phyloP scores from a whole-genome alignment of 1,140 invertebrate species.

The Eufriesea mexicana region DNA sequence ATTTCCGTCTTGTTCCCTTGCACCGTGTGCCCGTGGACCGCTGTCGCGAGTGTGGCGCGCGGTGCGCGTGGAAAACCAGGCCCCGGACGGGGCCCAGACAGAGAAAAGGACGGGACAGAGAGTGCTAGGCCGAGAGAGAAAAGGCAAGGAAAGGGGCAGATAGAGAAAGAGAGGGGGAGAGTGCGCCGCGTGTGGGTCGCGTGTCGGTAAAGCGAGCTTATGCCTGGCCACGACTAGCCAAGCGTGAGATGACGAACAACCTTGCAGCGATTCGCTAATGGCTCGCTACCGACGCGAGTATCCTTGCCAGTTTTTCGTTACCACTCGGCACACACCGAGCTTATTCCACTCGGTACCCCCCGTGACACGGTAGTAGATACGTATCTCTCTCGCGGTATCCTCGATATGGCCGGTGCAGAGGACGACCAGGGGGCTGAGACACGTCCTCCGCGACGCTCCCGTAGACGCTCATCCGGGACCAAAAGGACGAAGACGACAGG shows the following conservation, averaged over 20 bases:
- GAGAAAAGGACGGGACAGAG: constrained; percentile 33
- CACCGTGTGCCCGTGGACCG: background rate
- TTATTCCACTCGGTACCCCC: no score
- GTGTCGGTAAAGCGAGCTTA: constrained; percentile 71
- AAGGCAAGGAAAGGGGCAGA: constrained; percentile 35
- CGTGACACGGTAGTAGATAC: no score
- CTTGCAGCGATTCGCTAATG: constrained; percentile 70
- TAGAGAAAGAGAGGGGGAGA: constrained; percentile 35
- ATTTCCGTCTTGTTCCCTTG: constrained; percentile 76
- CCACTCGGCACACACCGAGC: no score
- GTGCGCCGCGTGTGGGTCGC: constrained; percentile 78
- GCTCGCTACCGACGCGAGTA: constrained; percentile 61
- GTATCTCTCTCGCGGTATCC: no score
- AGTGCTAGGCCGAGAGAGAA: background rate
- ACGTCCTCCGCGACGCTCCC: no score
- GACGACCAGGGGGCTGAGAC: no score
- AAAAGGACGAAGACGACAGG: background rate
- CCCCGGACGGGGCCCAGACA: constrained; percentile 20
- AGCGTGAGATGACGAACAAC: constrained; percentile 71
- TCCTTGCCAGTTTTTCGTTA: constrained; percentile 24
- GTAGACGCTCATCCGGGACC: no score
- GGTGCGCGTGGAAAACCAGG: background rate
- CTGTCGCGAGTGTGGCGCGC: background rate
- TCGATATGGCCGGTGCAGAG: no score
- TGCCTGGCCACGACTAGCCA: constrained; percentile 63